These are phyloP conservation scores for Phrynocephalus guinanensis DNA, from an alignment of 2,797 vertebrate genomes.

Conservation along the genomic window DNA sequence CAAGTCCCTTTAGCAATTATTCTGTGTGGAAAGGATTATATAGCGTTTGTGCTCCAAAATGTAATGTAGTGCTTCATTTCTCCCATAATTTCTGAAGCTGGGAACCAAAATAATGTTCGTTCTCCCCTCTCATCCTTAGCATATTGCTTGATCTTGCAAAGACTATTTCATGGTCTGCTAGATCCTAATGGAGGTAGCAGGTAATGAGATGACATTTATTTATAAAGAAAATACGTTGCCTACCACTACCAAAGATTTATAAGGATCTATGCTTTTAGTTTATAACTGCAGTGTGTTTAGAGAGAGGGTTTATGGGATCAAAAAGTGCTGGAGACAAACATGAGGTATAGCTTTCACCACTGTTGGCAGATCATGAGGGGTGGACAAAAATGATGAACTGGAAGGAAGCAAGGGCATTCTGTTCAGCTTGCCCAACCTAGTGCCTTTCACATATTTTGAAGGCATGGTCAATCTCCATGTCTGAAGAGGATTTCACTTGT, in stretches of 20 bases:
- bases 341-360: not conserved
- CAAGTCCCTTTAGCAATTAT: conserved; percentile 68
- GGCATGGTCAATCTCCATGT: not conserved
- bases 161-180: conserved; percentile 83
- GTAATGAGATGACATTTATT: conserved; percentile 84
- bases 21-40: conserved; percentile 74
- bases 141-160: conserved; percentile 79
- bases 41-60: conserved; percentile 69
- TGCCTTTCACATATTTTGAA: not conserved
- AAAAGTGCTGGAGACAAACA: not conserved
- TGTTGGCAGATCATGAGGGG: not conserved
- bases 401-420: not conserved
- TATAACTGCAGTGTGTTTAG: conserved; percentile 48
- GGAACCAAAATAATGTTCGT: conserved; percentile 77
- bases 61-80: conserved; percentile 79
- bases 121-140: conserved; percentile 63
- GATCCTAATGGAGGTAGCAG: conserved; percentile 78
- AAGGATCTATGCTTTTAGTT: conserved; percentile 60
- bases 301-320: not conserved
- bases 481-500: not conserved
- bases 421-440: not conserved
- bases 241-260: conserved; percentile 70
- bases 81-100: conserved; percentile 73
- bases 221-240: conserved; percentile 80
- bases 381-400: not conserved